Evolutionary conservation across 2,888 invertebrate genomes (phyloP).

Genomic region (Drosophila falleni): DNA sequence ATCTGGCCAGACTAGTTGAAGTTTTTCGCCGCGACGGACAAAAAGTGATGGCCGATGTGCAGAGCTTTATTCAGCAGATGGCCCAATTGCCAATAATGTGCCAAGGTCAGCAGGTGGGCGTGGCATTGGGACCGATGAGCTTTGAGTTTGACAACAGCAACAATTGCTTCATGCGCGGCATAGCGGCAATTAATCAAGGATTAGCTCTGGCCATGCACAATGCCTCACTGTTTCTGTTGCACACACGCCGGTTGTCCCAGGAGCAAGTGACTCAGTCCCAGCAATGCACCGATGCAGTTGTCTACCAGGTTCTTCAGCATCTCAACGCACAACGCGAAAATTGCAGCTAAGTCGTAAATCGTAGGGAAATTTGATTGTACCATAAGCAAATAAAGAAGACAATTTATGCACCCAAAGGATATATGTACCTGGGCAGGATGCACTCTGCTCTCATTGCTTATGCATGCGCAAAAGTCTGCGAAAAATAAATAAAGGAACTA

Average conservation of each 20-base stretch:
- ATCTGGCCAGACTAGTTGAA: conserved; percentile 39
- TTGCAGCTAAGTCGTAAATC: conserved; percentile 38
- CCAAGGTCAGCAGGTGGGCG: conserved; percentile 19
- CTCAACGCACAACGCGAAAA: conserved; percentile 56
- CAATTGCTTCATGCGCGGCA: conserved; percentile 68
- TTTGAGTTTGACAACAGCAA: conserved; percentile 41
- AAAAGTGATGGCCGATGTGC: conserved; percentile 48
- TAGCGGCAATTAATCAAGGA: conserved; percentile 66
- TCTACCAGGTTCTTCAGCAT: conserved; percentile 46
- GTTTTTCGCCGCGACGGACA: conserved; percentile 46
- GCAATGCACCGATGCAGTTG: conserved; percentile 57
- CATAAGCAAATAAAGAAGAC: conserved; percentile 44
- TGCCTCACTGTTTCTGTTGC: conserved; percentile 61
- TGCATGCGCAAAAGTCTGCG: conserved; percentile 61
- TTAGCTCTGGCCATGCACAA: conserved; percentile 65
- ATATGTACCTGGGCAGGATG: conserved; percentile 53
- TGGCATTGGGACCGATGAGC: conserved; percentile 29
- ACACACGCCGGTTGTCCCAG: conserved; percentile 58
- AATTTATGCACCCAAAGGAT: conserved; percentile 74
- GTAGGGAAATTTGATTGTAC: conserved; percentile 1
- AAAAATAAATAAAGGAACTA: conserved; percentile 18
- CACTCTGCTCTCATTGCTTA: conserved; percentile 57
- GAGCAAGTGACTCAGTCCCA: conserved; percentile 50
- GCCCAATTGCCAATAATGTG: conserved; percentile 61
- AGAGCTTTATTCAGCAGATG: conserved; percentile 63